Conservation (phyloP, 2,888 invertebrate genomes). For the Hirtodrosophila duncani region DNA sequence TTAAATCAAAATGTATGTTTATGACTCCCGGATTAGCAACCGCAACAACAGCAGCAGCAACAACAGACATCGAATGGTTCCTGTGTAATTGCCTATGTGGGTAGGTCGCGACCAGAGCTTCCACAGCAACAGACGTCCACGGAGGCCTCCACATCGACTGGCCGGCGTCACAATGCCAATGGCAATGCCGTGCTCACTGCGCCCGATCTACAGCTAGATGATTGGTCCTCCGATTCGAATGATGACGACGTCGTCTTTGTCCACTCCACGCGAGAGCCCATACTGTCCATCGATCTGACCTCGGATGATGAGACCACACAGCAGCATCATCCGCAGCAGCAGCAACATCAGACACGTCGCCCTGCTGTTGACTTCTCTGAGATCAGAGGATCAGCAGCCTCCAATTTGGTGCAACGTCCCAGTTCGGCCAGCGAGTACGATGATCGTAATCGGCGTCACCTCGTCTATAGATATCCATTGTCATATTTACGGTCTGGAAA, state of each 20-base stretch:
- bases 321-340: neutral
- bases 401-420: conserved; percentile 31
- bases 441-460: conserved; percentile 31
- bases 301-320: conserved; percentile 79
- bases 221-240: conserved; percentile 83
- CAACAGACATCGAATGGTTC: conserved; percentile 39
- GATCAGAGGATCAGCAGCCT: neutral
- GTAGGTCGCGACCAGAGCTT: conserved; percentile 41
- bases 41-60: conserved; percentile 6
- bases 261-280: conserved; percentile 79
- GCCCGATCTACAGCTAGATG: conserved; percentile 86
- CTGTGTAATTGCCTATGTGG: conserved; percentile 60
- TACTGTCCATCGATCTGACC: conserved; percentile 81
- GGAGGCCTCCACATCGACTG: conserved; percentile 47
- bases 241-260: conserved; percentile 82
- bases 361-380: no score
- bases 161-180: conserved; percentile 27
- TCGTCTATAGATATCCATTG: conserved; percentile 17
- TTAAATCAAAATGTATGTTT: no score
- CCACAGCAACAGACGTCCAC: conserved; percentile 15
- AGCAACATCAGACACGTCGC: neutral
- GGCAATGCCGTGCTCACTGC: conserved; percentile 71
- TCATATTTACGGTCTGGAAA: conserved; percentile 11
- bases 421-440: conserved; percentile 42
- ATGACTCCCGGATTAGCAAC: conserved; percentile 14